phyloP scores from a whole-genome alignment of 2,113 vertebrate species.

The Psilopogon haemacephalus region DNA sequence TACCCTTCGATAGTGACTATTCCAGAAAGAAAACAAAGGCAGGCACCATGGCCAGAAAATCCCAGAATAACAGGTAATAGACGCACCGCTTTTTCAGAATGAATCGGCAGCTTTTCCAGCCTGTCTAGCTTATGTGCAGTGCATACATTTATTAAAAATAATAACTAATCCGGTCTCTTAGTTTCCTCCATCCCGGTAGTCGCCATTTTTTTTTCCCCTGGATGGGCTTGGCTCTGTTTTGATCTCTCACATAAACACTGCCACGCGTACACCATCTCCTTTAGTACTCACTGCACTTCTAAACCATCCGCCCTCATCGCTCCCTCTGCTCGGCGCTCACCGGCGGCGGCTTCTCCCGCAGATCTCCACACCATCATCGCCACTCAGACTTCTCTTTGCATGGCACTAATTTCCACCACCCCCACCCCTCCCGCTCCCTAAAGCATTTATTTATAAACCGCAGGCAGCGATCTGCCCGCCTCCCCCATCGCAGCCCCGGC shows the following conservation, averaged over 20 bases:
- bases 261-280: slow-evolving; percentile 90
- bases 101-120: slow-evolving; percentile 70
- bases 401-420: slow-evolving; percentile 4
- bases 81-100: slow-evolving; percentile 53
- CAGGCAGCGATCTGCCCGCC: background rate
- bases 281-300: slow-evolving; percentile 55
- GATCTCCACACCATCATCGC: background rate
- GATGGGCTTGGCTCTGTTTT: slow-evolving; percentile 85
- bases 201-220: slow-evolving; percentile 78
- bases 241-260: slow-evolving; percentile 88
- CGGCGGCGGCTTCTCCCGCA: background rate
- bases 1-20: slow-evolving; percentile 93
- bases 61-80: slow-evolving; percentile 93
- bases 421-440: background rate
- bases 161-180: slow-evolving; percentile 46
- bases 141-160: slow-evolving; percentile 56
- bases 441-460: slow-evolving; percentile 23
- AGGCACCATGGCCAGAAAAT: slow-evolving; percentile 88
- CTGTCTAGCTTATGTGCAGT: slow-evolving; percentile 33
- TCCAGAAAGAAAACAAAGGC: slow-evolving; percentile 95
- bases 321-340: slow-evolving; percentile 19
- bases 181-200: slow-evolving; percentile 58
- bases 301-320: slow-evolving; percentile 31
- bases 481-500: background rate
- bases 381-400: slow-evolving; percentile 33